Evolutionary conservation across 2,113 vertebrate genomes (phyloP).

Genomic region (Eudyptes chrysolophus): DNA sequence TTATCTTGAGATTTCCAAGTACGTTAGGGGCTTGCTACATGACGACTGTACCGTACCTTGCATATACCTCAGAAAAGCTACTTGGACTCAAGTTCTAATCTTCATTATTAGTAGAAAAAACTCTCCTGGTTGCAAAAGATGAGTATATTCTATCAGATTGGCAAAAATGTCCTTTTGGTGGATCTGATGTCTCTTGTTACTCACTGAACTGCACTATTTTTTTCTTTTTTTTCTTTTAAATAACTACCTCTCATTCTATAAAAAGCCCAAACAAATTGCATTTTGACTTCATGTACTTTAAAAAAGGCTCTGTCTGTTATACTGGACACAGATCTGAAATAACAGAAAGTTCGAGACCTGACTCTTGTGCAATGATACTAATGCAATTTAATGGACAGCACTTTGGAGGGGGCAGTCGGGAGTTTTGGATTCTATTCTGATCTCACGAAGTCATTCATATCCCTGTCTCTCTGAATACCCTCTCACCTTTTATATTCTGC

Average conservation of each 20-base stretch:
- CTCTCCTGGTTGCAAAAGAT: neutral
- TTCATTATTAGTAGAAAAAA: neutral
- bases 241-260: neutral
- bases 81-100: neutral
- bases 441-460: neutral
- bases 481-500: neutral
- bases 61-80: neutral
- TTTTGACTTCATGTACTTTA: neutral
- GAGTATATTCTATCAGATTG: neutral
- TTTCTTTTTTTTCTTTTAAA: neutral
- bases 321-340: neutral
- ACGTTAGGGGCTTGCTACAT: neutral
- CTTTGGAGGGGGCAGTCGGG: neutral
- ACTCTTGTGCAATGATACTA: neutral
- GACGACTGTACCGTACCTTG: neutral
- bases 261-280: neutral
- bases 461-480: neutral
- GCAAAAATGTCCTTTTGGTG: neutral
- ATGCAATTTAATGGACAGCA: neutral
- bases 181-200: neutral
- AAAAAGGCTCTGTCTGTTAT: neutral
- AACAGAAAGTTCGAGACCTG: neutral
- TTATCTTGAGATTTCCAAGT: constrained; percentile 57
- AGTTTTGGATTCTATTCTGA: neutral
- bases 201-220: neutral